A percentile compares a stretch with the other conserved stretches of the same genome.
These are phyloP conservation scores for Microctonus aethiopoides DNA, from an alignment of 2,888 invertebrate species.

Conservation along the genomic window DNA sequence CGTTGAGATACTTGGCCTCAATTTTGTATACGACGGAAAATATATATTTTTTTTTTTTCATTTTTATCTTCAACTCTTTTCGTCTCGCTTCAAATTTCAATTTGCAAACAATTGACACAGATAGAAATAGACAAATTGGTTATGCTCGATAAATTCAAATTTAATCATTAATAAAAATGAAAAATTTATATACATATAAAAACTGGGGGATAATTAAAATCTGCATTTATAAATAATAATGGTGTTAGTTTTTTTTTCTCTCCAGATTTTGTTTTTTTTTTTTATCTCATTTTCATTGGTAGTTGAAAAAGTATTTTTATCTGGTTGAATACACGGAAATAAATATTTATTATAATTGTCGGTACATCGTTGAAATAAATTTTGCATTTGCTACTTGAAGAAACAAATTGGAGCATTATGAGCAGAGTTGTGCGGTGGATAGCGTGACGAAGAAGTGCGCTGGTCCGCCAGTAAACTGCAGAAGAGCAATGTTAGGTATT, in stretches of 20 bases:
- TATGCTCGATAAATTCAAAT: not conserved
- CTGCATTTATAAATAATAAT: not conserved
- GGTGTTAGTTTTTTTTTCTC: not conserved
- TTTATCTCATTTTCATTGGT: not conserved
- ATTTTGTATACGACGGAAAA: not conserved
- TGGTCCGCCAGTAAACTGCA: constrained; percentile 85
- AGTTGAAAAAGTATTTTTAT: not conserved
- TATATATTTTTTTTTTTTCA: not conserved
- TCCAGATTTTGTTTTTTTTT: not conserved
- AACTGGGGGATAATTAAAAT: not conserved
- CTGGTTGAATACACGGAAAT: not conserved
- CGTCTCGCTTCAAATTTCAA: not conserved
- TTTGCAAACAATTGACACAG: not conserved
- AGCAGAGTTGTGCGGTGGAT: constrained; percentile 92
- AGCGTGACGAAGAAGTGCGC: constrained; percentile 91
- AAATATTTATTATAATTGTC: not conserved
- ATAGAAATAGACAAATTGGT: not conserved
- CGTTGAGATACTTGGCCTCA: constrained; percentile 13
- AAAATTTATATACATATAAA: not conserved
- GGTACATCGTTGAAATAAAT: not conserved
- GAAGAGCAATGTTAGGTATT: constrained; percentile 86
- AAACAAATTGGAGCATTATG: constrained; percentile 83
- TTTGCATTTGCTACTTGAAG: constrained; percentile 37
- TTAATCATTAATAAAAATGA: not conserved
- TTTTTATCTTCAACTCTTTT: not conserved